Evolutionary conservation across 2,113 vertebrate genomes (phyloP).

Genomic region (Leucopsar rothschildi): DNA sequence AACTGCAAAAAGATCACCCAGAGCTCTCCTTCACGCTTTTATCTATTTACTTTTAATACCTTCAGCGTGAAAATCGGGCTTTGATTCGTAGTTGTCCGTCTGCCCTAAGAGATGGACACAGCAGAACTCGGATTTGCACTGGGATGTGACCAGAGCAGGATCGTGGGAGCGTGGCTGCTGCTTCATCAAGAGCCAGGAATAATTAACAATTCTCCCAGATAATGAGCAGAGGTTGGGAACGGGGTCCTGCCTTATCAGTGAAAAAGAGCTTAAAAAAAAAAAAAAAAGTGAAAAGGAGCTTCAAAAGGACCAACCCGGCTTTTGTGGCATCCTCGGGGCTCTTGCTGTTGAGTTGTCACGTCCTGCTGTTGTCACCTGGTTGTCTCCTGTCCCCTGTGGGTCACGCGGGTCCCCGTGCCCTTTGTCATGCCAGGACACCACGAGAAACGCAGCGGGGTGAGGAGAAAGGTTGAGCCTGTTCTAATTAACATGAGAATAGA

Average conservation of each 20-base stretch:
- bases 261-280: too few species aligned
- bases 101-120: not conserved
- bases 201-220: not conserved
- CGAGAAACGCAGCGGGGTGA: rapidly evolving
- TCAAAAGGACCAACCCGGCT: not conserved
- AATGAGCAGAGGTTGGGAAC: not conserved
- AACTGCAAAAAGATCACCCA: not conserved
- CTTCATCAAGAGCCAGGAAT: too few species aligned
- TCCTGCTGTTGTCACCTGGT: not conserved
- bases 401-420: not conserved
- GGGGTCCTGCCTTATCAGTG: not conserved
- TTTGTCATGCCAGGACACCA: rapidly evolving
- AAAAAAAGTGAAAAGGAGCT: not conserved
- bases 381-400: not conserved
- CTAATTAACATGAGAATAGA: not conserved
- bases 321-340: not conserved
- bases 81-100: not conserved
- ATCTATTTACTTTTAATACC: not conserved
- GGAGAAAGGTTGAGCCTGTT: not conserved
- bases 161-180: not conserved
- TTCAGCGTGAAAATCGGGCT: not conserved
- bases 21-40: not conserved
- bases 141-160: not conserved
- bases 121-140: not conserved
- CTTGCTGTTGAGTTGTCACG: not conserved